These are phyloP conservation scores for Hyposmocoma kahamanoa DNA, from an alignment of 1,140 invertebrate species.

Conservation along the genomic window DNA sequence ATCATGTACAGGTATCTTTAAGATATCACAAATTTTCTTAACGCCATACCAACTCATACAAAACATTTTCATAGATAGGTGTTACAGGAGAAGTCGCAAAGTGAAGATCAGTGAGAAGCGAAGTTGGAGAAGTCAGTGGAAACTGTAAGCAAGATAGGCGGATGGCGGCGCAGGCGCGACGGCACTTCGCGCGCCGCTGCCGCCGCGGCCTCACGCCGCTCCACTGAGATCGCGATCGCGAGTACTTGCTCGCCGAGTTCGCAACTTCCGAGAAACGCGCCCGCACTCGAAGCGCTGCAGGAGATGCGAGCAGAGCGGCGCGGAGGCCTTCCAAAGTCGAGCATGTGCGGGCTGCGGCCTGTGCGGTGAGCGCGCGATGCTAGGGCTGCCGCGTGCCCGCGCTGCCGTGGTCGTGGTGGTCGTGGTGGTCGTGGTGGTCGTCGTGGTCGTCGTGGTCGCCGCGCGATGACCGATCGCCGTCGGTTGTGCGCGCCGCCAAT, in stretches of 20 bases:
- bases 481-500: slow-evolving; percentile 26
- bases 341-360: slow-evolving; percentile 7
- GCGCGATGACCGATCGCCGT: slow-evolving; percentile 59
- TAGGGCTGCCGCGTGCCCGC: slow-evolving; percentile 28
- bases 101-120: too few relatives aligned
- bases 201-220: slow-evolving; percentile 36
- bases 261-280: neutral
- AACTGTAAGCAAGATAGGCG: slow-evolving; percentile 15
- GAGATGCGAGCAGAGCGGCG: neutral
- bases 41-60: too few relatives aligned
- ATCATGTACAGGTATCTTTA: too few relatives aligned
- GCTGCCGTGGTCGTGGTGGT: neutral
- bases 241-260: slow-evolving; percentile 13
- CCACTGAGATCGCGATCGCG: slow-evolving; percentile 29
- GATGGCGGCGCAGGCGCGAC: slow-evolving; percentile 61
- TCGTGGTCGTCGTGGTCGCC: neutral
- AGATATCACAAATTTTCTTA: too few relatives aligned
- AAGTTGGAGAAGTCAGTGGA: too few relatives aligned
- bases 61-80: too few relatives aligned
- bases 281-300: neutral
- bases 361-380: slow-evolving; percentile 13
- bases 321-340: neutral
- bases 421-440: neutral
- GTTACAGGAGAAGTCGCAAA: slow-evolving; percentile 14
- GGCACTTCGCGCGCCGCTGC: slow-evolving; percentile 46